These are phyloP conservation scores for Delphinapterus leucas DNA, from an alignment of 2,113 vertebrate species.

Conservation along the genomic window DNA sequence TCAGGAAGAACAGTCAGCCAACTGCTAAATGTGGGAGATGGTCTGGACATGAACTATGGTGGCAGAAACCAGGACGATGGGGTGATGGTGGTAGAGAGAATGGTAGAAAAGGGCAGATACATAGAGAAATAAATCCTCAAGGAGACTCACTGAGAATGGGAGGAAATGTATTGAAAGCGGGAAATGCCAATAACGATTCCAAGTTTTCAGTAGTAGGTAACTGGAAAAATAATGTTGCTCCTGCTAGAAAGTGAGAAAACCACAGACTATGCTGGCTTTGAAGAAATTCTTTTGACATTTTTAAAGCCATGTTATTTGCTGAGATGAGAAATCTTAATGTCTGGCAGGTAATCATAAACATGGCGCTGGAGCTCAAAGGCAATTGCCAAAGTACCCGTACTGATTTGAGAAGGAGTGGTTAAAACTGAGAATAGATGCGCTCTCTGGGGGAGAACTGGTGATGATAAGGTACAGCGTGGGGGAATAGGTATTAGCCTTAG, in stretches of 20 bases:
- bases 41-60: background rate
- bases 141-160: background rate
- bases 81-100: background rate
- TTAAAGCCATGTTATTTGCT: background rate
- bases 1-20: background rate
- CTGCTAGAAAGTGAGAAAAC: background rate
- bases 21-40: background rate
- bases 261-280: background rate
- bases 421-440: background rate
- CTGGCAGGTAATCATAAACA: background rate
- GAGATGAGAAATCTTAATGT: background rate
- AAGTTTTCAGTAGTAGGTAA: background rate
- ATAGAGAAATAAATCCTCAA: background rate
- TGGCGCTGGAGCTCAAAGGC: background rate
- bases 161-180: background rate
- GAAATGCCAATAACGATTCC: background rate
- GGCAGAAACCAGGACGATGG: background rate
- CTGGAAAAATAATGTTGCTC: background rate
- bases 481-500: background rate
- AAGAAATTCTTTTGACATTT: background rate
- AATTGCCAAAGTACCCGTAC: background rate
- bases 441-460: background rate
- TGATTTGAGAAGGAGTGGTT: background rate
- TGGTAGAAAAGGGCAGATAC: background rate
- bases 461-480: accelerated